These are phyloP conservation scores for Bucorvus abyssinicus DNA, from an alignment of 2,797 vertebrate genomes.

Conservation along the genomic window DNA sequence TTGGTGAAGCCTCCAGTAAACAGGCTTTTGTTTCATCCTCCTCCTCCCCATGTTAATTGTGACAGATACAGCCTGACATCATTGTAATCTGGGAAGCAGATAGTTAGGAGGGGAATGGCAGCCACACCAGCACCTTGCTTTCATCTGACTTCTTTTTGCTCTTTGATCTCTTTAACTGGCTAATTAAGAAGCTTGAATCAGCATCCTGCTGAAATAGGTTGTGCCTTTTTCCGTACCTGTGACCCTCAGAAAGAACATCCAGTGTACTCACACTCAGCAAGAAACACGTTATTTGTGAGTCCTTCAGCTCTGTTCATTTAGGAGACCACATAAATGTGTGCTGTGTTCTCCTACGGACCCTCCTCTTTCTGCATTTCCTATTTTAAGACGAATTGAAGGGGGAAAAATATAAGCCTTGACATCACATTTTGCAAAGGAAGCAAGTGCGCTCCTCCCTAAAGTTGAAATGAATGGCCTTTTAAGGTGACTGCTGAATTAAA, in stretches of 20 bases:
- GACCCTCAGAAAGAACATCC: background rate
- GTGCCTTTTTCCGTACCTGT: background rate
- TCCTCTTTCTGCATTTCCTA: background rate
- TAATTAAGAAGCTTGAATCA: constrained; percentile 42
- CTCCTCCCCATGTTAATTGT: constrained; percentile 4
- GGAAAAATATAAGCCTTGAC: background rate
- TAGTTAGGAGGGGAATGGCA: constrained; percentile 5
- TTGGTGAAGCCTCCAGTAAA: background rate
- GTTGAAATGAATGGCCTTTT: constrained; percentile 59
- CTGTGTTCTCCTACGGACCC: background rate
- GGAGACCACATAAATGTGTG: background rate
- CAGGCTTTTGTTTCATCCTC: constrained; percentile 23
- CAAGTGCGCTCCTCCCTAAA: constrained; percentile 31
- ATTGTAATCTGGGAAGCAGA: constrained; percentile 21
- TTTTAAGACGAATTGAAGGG: constrained; percentile 13
- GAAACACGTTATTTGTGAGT: background rate
- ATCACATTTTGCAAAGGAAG: constrained; percentile 49
- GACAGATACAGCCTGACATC: constrained; percentile 33
- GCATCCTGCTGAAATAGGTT: background rate
- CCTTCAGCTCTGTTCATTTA: background rate
- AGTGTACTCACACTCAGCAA: background rate
- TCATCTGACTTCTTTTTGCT: constrained; percentile 20
- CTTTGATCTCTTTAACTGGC: constrained; percentile 34
- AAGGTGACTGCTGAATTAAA: constrained; percentile 59
- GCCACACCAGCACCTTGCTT: constrained; percentile 26